A percentile compares a stretch with the other conserved stretches of the same genome.
These are phyloP conservation scores for Lasiurus cinereus DNA, from an alignment of 2,113 vertebrate genomes.

Conservation along the genomic window DNA sequence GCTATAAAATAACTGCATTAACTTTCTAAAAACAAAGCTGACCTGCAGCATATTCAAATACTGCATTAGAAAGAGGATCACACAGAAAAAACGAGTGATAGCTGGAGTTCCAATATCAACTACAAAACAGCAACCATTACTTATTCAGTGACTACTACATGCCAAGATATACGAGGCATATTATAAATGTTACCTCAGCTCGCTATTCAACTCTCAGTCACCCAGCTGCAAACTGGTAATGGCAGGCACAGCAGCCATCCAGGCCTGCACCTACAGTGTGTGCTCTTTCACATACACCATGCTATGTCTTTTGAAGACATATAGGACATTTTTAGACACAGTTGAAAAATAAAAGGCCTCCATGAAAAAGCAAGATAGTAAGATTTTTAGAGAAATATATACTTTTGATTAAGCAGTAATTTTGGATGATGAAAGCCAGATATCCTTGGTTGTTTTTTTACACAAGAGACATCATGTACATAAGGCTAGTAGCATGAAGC, in stretches of 20 bases:
- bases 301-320: neutral
- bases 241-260: neutral
- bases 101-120: neutral
- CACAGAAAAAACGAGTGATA: neutral
- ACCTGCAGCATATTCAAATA: neutral
- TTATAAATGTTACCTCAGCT: neutral
- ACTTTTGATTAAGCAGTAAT: neutral
- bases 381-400: neutral
- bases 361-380: neutral
- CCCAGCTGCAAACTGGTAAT: neutral
- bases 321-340: neutral
- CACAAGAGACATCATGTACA: neutral
- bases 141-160: neutral
- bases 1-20: neutral
- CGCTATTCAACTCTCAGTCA: neutral
- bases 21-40: constrained; percentile 27
- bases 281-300: neutral
- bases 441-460: neutral
- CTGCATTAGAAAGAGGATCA: neutral
- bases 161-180: neutral
- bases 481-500: neutral
- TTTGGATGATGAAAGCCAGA: neutral
- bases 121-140: neutral
- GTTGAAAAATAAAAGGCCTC: constrained; percentile 49
- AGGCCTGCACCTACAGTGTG: neutral